Evolutionary conservation across 2,797 vertebrate genomes (phyloP), one percentile per base, ranked within the genome.

Genomic region (Muscicapa comitata): DNA sequence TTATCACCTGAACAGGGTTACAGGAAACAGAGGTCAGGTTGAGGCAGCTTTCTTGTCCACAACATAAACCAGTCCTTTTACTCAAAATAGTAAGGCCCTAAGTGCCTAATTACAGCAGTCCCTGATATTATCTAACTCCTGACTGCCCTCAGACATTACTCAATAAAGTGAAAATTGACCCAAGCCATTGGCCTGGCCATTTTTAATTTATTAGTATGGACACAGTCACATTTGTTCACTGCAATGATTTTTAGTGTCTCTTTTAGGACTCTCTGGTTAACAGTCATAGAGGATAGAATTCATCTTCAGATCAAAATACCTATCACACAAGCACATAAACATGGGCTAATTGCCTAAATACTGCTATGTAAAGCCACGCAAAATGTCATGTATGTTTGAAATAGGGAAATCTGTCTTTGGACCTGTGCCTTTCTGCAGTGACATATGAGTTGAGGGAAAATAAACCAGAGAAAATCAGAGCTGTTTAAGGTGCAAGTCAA

Each of bases 151-250:
- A 68, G 68, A 50, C 53, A 17, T 35, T 74, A 48, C 75, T 82
- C 11, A 2, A 35, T 77, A 73, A 77, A 94, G 25, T 47, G 35
- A 17, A 65, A 48, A 55, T 53, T 93, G 75, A 83, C 65, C 57
- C 31, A 77, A 94, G 48, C 53, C 8, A 0, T 63, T 93, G 29
- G 65, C 78, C 53, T 43, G 78, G 14, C 7, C 35, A 33, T 71
- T 88, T 95, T 91, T 68, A 80, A 82, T 91, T 88, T 93, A 88
- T 88, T 90, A 35, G 17, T 61, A 81, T 6, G 35, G 57, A 67
- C 63, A 73, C 6, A 38, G 53, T 71, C 87, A 57, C 70, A 85
- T 50, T 48, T 43, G 13, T 24, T 88, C 75, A 65, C 20, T 40
- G 72, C 68, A 91, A 71, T 77, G 47, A 65, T 26, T 57, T 95